Conservation (phyloP, 1,140 invertebrate species). For the Pseudobourletiella spinata region DNA sequence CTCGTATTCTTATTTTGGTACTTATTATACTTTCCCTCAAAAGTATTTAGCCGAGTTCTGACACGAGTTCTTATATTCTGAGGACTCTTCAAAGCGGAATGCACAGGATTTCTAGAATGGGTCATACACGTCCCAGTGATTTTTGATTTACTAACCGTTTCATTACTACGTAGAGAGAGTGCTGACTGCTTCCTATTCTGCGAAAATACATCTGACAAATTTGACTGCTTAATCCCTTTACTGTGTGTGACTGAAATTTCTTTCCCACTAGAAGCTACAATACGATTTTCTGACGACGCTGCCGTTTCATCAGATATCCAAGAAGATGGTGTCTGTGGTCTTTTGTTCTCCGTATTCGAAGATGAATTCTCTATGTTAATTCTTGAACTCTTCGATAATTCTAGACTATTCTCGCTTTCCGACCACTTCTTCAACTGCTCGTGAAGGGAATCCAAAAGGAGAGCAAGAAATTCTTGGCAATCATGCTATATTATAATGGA, state of each 20-base stretch:
- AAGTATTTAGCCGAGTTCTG: background rate
- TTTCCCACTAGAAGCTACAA: background rate
- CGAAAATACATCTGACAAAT: background rate
- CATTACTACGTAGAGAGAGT: background rate
- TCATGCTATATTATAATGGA: slow-evolving; percentile 57
- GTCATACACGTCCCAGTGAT: background rate
- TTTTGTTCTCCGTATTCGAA: slow-evolving; percentile 14
- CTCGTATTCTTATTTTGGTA: background rate
- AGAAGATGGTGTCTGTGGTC: background rate
- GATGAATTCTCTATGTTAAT: background rate
- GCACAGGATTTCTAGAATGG: background rate
- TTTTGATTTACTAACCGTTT: background rate
- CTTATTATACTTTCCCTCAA: background rate
- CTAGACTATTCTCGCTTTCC: background rate
- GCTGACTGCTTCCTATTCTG: background rate
- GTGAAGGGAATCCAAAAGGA: slow-evolving; percentile 57
- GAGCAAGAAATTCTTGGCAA: slow-evolving; percentile 63
- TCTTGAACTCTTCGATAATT: background rate
- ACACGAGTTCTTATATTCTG: background rate
- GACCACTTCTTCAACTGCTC: slow-evolving; percentile 51
- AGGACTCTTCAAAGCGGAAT: background rate
- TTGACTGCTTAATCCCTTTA: background rate
- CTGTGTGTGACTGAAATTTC: background rate
- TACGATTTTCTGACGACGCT: background rate
- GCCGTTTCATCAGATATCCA: background rate